phyloP scores from a whole-genome alignment of 2,113 vertebrate genomes.

The Misgurnus anguillicaudatus region DNA sequence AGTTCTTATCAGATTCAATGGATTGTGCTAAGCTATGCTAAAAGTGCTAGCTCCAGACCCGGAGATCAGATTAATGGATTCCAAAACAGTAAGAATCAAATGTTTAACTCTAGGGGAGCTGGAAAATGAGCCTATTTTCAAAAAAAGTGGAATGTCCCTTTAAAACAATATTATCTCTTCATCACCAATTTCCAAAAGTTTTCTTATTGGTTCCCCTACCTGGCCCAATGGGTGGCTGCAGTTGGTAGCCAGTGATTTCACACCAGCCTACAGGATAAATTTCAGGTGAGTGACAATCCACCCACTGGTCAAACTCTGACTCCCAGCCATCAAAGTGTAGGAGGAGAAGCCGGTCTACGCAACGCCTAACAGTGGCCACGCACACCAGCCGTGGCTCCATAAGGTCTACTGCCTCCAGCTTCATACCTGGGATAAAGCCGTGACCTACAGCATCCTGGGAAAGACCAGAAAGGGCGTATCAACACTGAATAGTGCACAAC shows the following conservation, averaged over 20 bases:
- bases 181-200: not conserved
- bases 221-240: slow-evolving; percentile 86
- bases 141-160: too few relatives aligned
- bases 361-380: slow-evolving; percentile 88
- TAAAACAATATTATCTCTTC: not conserved
- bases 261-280: slow-evolving; percentile 97
- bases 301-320: slow-evolving; percentile 95
- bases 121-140: too few relatives aligned
- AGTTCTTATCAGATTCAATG: too few relatives aligned
- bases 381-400: slow-evolving; percentile 97
- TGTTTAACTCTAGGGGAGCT: too few relatives aligned
- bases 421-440: slow-evolving; percentile 85
- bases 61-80: too few relatives aligned
- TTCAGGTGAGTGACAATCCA: slow-evolving; percentile 92
- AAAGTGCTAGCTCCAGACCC: too few relatives aligned
- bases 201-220: slow-evolving; percentile 66
- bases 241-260: slow-evolving; percentile 88
- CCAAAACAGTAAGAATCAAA: too few relatives aligned
- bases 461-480: not conserved
- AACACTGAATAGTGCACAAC: not conserved
- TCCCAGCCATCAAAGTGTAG: slow-evolving; percentile 98
- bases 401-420: slow-evolving; percentile 94
- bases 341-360: slow-evolving; percentile 86
- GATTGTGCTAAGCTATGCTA: too few relatives aligned
- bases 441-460: slow-evolving; percentile 89